Conservation (phyloP, 2,113 vertebrate genomes). For the Chrysemys picta region DNA sequence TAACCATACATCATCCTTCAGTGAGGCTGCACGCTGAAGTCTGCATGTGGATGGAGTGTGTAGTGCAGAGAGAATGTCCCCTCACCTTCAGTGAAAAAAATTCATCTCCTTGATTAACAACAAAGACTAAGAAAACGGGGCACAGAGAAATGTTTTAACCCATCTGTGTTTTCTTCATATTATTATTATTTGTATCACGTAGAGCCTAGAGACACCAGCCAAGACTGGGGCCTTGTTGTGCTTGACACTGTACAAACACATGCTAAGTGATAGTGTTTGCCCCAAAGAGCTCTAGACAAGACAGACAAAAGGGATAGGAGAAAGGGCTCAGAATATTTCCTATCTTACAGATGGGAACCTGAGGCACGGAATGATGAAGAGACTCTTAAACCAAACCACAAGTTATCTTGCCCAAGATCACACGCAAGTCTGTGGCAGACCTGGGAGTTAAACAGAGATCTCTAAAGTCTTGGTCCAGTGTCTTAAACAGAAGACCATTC, state of each 20-base stretch:
- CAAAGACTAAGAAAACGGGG: neutral
- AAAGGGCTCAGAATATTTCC: neutral
- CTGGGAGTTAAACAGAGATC: neutral
- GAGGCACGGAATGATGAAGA: neutral
- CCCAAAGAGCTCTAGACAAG: neutral
- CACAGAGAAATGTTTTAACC: neutral
- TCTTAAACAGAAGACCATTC: neutral
- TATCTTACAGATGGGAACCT: neutral
- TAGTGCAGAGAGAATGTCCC: neutral
- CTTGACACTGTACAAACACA: neutral
- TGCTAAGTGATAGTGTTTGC: neutral
- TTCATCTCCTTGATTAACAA: neutral
- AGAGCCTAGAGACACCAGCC: neutral
- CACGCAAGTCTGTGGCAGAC: neutral
- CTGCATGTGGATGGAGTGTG: neutral
- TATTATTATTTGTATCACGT: neutral
- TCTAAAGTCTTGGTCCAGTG: neutral
- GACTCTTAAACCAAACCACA: neutral
- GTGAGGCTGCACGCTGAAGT: neutral
- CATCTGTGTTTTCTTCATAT: neutral
- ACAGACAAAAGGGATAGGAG: neutral
- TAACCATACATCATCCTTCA: slow-evolving; percentile 6
- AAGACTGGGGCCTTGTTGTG: neutral
- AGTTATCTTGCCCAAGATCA: neutral
- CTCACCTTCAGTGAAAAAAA: slow-evolving; percentile 1